Conservation (phyloP, 2,888 invertebrate species). For the Drosophila diplacantha region DNA sequence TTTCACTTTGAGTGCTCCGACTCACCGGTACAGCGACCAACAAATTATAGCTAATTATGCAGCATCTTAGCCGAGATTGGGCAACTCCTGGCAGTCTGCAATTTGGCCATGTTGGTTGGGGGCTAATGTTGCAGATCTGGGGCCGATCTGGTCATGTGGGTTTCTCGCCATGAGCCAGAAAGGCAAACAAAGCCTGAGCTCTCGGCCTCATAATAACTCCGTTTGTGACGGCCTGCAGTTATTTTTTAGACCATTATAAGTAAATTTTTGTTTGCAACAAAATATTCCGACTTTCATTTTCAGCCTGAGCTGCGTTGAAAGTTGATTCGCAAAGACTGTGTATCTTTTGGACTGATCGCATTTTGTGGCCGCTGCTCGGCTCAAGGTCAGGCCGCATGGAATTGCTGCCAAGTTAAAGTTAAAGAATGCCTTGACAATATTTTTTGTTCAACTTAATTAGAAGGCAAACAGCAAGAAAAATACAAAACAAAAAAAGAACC, state of each 20-base stretch:
- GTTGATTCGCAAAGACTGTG: constrained; percentile 36
- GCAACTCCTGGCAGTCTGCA: constrained; percentile 62
- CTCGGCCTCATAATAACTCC: constrained; percentile 32
- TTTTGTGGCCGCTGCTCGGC: constrained; percentile 9
- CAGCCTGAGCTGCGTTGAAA: constrained; percentile 51
- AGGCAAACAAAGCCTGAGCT: constrained; percentile 32
- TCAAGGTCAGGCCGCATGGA: constrained; percentile 34
- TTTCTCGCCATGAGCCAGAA: constrained; percentile 38
- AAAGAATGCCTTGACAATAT: constrained; percentile 39
- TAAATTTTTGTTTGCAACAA: constrained; percentile 55
- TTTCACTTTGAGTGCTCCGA: constrained; percentile 53
- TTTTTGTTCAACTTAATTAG: constrained; percentile 67
- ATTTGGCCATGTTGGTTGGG: constrained; percentile 56
- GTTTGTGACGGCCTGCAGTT: constrained; percentile 46
- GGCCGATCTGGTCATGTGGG: constrained; percentile 44
- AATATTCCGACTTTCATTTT: constrained; percentile 66
- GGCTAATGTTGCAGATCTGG: constrained; percentile 34
- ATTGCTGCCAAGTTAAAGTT: constrained; percentile 26
- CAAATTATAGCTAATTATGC: constrained; percentile 69
- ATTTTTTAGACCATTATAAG: constrained; percentile 49
- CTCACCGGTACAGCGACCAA: constrained; percentile 1
- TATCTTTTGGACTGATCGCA: constrained; percentile 23
- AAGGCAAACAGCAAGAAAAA: constrained; percentile 58
- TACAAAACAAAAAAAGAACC: constrained; percentile 39
- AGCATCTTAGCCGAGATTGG: constrained; percentile 67